A percentile compares a stretch with the other conserved stretches of the same genome.
These are phyloP conservation scores for Apis mellifera DNA, from an alignment of 1,140 invertebrate species.

Conservation along the genomic window Amel_HAv3.1 CM009937.2:9537001-9537500, in stretches of 20 bases:
- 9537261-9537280: conserved; percentile 1
- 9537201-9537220: conserved; percentile 9
- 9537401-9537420: background rate
- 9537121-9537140: too few relatives aligned
- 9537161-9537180: too few relatives aligned
- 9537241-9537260: too few relatives aligned
- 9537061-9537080: conserved; percentile 18
- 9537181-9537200: conserved; percentile 42
- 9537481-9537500: conserved; percentile 59
- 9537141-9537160: conserved; percentile 34
- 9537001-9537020: conserved; percentile 38
- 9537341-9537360: background rate
- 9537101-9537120: background rate
- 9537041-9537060: conserved; percentile 33
- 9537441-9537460: conserved; percentile 48
- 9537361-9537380: too few relatives aligned
- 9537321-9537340: background rate
- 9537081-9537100: conserved; percentile 3
- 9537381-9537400: background rate
- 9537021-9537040: conserved; percentile 52
- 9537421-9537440: conserved; percentile 53
- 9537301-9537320: background rate
- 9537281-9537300: background rate
- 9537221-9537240: background rate
- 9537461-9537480: conserved; percentile 46